Base-by-base conservation (phyloP, 2,797 vertebrate species). In the Pipistrellus kuhlii region DNA sequence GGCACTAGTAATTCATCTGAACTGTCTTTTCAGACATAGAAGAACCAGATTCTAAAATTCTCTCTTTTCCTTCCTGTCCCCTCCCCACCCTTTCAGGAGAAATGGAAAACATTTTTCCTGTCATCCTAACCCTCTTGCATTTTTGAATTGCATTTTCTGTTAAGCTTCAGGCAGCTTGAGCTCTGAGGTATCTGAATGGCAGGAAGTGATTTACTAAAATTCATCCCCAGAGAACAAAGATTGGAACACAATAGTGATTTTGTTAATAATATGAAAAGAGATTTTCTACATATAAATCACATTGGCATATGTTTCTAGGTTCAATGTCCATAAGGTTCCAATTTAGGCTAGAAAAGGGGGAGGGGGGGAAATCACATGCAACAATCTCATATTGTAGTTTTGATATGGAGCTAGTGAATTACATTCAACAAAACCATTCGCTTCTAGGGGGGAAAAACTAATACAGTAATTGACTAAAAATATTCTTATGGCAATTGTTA, bases 231-330 rank as follows among this genome's bases (percentile, higher is more conserved):
- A 97, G 95, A 96, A 96, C 80, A 94, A 97, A 96, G 83, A 93
- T 7, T 93, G 91, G 92, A 97, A 97, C 90, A 96, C 53, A 97
- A 95, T 53, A 96, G 97, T 97, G 92, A 97, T 94, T 95, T 96
- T 97, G 96, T 90, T 96, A 96, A 98, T 95, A 95, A 88, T 83
- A 90, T 59, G 64, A 96, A 96, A 90, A 91, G 82, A 97, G 55
- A 96, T 93, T 95, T 97, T 97, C 94, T 97, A 85, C 72, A 77
- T 96, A 97, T 97, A 97, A 98, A 95, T 98, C 96, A 97, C 85
- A 83, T 25, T 95, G 95, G 51, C 87, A 95, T 97, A 96, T 98
- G 95, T 97, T 98, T 97, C 96, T 96, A 96, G 64, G 80, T 96
- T 98, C 97, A 97, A 77, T 94, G 75, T 88, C 91, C 97, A 97